Evolutionary conservation across 2,888 invertebrate species (phyloP), one percentile per base, ranked within the genome.

Genomic region (Theretra japonica): DNA sequence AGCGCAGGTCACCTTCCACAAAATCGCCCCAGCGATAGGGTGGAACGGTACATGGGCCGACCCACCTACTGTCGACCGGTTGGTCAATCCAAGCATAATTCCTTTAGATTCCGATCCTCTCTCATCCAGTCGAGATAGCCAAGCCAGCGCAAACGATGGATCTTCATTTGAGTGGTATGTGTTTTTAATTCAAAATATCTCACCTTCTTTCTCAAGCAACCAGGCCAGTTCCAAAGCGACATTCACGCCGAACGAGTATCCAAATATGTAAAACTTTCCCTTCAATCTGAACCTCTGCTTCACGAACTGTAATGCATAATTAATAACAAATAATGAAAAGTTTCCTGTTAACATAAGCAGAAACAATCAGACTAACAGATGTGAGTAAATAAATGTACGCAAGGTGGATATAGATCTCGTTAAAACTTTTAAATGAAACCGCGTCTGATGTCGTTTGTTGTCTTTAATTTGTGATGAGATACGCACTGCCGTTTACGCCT

Each of bases 321-420:
- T 41, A 71, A 71, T 71, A 65, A 41, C 70, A 71, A 71, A 65
- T 62, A 70, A 70, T 23, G 41, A 25, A 71, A 65, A 65, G 53
- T 71, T 65, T 60, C 65, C 33, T 70, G 65, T 65, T 56, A 56
- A 70, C 56, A 33, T 70, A 70, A 70, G 62, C 69, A 71, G 65
- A 70, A 65, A 71, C 70, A 71, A 70, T 70, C 62, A 65, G 56
- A 71, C 53, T 33, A 65, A 71, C 60, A 21, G 21, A 70, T 70
- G 70, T 25, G 41, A 30, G 62, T 62, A 65, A 70, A 73, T 73
- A 73, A 59, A 70, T 48, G 33, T 68, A 70, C 68, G 57, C 48
- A 60, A 33, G 25, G 25, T 50, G 68, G 70, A 69, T 65, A 65
- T 50, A 33, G 19, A 65, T 65, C 70, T 71, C 62, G 56, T 65